These are phyloP conservation scores for Anoura caudifer DNA, from an alignment of 2,113 vertebrate genomes.

Conservation along the genomic window DNA sequence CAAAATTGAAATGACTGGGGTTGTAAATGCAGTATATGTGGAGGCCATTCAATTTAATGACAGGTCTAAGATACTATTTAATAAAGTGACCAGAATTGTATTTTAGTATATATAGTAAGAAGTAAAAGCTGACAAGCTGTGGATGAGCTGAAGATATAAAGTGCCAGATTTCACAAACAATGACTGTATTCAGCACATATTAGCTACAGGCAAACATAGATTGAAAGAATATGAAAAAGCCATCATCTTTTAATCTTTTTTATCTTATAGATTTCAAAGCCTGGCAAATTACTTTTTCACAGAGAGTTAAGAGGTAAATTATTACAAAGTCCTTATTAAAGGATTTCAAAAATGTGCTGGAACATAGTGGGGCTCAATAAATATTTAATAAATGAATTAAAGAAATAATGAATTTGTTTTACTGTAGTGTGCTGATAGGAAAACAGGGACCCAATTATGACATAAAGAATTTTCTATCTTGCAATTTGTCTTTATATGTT, in stretches of 20 bases:
- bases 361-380: background rate
- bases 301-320: slow-evolving; percentile 9
- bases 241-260: background rate
- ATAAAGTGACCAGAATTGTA: slow-evolving; percentile 6
- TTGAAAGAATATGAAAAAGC: background rate
- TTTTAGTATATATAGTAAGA: background rate
- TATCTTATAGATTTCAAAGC: slow-evolving; percentile 17
- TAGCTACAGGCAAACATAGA: background rate
- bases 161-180: slow-evolving; percentile 7
- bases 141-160: background rate
- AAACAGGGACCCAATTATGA: background rate
- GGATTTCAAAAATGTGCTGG: background rate
- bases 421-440: background rate
- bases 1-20: background rate
- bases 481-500: slow-evolving; percentile 29
- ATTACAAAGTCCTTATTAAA: background rate
- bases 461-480: background rate
- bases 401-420: slow-evolving; percentile 12
- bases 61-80: slow-evolving; percentile 15
- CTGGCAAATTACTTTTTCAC: background rate
- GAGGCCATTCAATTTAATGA: background rate
- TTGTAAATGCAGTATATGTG: background rate
- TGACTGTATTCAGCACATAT: background rate
- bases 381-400: background rate
- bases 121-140: background rate